These are phyloP conservation scores for Chunga burmeisteri DNA, from an alignment of 2,113 vertebrate species.

Conservation along the genomic window DNA sequence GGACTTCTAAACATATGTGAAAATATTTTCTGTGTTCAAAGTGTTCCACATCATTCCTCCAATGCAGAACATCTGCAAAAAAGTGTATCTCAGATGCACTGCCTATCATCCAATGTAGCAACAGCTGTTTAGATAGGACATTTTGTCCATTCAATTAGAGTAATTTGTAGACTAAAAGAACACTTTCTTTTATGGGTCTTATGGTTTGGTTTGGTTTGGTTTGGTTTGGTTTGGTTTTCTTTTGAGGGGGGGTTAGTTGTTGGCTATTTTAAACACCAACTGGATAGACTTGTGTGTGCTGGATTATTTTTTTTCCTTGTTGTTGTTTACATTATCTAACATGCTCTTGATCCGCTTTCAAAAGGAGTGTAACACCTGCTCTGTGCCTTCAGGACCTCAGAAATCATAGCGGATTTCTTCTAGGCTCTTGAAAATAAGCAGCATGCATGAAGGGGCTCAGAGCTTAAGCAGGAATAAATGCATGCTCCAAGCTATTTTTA, in stretches of 20 bases:
- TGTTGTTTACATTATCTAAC: background rate
- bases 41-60: background rate
- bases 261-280: background rate
- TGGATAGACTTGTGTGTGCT: background rate
- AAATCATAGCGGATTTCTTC: background rate
- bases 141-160: background rate
- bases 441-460: background rate
- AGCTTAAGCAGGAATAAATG: background rate
- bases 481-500: background rate
- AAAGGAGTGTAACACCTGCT: background rate
- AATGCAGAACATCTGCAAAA: background rate
- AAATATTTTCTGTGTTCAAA: background rate
- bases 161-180: background rate
- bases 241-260: rapidly evolving
- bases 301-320: background rate
- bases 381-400: background rate
- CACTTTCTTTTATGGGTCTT: background rate
- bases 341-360: background rate
- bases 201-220: background rate
- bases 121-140: background rate
- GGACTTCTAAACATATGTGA: background rate
- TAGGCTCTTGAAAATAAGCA: background rate
- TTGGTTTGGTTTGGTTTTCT: background rate
- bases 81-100: background rate
- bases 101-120: background rate